These are phyloP conservation scores for Hypomesus transpacificus DNA, from an alignment of 2,113 vertebrate species.

Conservation along the genomic window DNA sequence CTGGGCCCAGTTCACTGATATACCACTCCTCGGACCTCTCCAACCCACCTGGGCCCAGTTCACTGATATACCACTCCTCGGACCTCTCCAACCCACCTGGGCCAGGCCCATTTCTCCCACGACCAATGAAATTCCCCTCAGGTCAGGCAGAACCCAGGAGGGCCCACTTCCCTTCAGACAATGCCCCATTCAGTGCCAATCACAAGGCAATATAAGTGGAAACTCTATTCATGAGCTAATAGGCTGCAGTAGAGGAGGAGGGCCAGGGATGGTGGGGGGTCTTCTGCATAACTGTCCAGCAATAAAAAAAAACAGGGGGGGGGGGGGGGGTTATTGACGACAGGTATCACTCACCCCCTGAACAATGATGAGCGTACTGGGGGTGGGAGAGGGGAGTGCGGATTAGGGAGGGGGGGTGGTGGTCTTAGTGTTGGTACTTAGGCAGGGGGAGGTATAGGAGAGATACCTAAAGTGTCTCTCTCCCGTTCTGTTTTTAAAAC, in stretches of 20 bases:
- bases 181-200: constrained; percentile 35
- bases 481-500: too few relatives aligned
- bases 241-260: constrained; percentile 32
- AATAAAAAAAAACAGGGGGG: constrained; percentile 14
- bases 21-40: too few relatives aligned
- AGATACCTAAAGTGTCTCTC: neutral
- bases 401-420: constrained; percentile 14
- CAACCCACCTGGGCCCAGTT: too few relatives aligned
- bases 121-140: constrained; percentile 10
- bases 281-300: constrained; percentile 34
- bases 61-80: too few relatives aligned
- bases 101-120: constrained; percentile 10
- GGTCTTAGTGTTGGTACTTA: constrained; percentile 28
- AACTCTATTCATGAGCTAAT: constrained; percentile 48
- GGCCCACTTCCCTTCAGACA: constrained; percentile 9
- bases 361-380: constrained; percentile 37
- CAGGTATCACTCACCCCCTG: constrained; percentile 46
- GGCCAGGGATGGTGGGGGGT: constrained; percentile 20
- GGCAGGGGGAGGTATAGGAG: constrained; percentile 13
- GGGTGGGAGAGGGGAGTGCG: constrained; percentile 15
- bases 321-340: constrained; percentile 32
- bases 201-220: constrained; percentile 46
- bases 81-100: too few relatives aligned
- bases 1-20: too few relatives aligned
- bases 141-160: constrained; percentile 31